phyloP scores from a whole-genome alignment of 2,888 invertebrate genomes.

The Drosophila mulleri region DNA sequence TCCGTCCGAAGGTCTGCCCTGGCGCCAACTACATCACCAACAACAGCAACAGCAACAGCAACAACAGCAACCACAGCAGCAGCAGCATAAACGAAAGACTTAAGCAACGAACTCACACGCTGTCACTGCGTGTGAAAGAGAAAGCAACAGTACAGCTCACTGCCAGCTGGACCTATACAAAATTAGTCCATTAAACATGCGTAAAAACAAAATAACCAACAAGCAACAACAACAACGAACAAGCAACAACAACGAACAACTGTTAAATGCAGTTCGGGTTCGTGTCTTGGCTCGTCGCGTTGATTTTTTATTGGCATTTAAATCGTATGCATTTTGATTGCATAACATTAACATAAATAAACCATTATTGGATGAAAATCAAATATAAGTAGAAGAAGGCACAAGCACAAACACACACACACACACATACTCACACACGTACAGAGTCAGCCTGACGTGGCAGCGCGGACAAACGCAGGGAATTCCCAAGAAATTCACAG shows the following conservation, averaged over 20 bases:
- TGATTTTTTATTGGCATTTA: constrained; percentile 82
- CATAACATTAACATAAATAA: constrained; percentile 83
- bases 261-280: constrained; percentile 61
- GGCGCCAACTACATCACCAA: constrained; percentile 72
- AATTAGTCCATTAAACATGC: constrained; percentile 81
- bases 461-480: constrained; percentile 59
- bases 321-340: constrained; percentile 83
- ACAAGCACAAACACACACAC: constrained; percentile 20
- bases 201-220: constrained; percentile 67
- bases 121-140: constrained; percentile 59
- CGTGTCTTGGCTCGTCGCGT: constrained; percentile 60
- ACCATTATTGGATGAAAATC: constrained; percentile 71
- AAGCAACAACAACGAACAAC: constrained; percentile 54
- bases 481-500: constrained; percentile 85
- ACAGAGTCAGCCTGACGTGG: constrained; percentile 7
- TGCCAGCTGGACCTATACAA: constrained; percentile 40
- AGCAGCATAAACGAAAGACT: constrained; percentile 65
- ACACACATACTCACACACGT: constrained; percentile 11
- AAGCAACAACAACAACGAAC: constrained; percentile 51
- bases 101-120: constrained; percentile 69
- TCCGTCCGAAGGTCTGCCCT: constrained; percentile 60
- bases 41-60: constrained; percentile 29
- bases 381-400: constrained; percentile 3
- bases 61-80: constrained; percentile 1
- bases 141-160: constrained; percentile 37